Percentiles rank a stretch among this genome's conserved stretches.
phyloP scores from a whole-genome alignment of 2,888 invertebrate genomes.

The Phasia obesa region DNA sequence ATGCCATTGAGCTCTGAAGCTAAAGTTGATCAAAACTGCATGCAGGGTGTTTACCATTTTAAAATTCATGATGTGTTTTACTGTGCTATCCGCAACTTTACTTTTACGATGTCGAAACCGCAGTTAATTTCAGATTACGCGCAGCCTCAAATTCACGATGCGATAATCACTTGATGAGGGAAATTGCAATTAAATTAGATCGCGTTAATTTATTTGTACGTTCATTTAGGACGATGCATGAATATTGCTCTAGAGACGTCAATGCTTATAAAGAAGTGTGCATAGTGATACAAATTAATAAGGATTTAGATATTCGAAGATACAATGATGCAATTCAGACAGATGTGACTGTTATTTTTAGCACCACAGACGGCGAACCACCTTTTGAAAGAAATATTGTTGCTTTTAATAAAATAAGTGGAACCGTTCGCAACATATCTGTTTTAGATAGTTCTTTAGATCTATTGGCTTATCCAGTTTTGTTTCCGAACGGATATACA shows the following conservation, averaged over 20 bases:
- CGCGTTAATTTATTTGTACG: conserved; percentile 37
- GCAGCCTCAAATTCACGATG: too few relatives aligned
- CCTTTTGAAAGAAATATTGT: conserved; percentile 61
- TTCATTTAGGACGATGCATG: conserved; percentile 59
- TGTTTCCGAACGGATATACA: conserved; percentile 68
- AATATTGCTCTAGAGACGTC: conserved; percentile 42
- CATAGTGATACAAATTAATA: conserved; percentile 61
- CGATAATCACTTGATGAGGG: background rate
- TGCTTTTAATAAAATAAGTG: conserved; percentile 55
- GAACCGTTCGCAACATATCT: conserved; percentile 45
- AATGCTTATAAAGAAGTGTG: conserved; percentile 44
- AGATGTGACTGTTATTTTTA: conserved; percentile 63
- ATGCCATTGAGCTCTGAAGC: background rate
- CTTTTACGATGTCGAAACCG: background rate
- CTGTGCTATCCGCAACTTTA: background rate
- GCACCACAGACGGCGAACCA: conserved; percentile 55
- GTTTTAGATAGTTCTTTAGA: conserved; percentile 64
- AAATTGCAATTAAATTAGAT: conserved; percentile 45
- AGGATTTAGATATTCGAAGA: conserved; percentile 77
- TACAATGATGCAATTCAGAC: conserved; percentile 66
- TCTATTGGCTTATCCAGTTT: conserved; percentile 66
- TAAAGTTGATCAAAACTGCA: conserved; percentile 4
- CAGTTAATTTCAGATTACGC: background rate
- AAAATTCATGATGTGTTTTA: conserved; percentile 3
- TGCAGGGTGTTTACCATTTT: background rate